phyloP scores from a whole-genome alignment of 2,797 vertebrate species.

The Pipistrellus pipistrellus region DNA sequence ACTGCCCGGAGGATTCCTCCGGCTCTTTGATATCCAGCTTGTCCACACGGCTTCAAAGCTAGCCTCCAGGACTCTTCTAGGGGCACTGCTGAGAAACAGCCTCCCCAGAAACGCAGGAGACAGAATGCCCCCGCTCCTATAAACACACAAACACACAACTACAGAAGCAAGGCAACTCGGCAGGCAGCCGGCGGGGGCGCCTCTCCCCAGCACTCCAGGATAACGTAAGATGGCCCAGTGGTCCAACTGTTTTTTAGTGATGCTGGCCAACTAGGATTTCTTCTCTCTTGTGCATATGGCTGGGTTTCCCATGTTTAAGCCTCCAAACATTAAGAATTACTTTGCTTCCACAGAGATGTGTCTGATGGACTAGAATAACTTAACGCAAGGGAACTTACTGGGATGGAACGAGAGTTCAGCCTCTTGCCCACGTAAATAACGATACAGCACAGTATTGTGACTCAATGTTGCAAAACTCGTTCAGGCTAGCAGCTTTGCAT shows the following conservation, averaged over 20 bases:
- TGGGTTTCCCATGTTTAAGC: not conserved
- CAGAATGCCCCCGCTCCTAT: conserved; percentile 78
- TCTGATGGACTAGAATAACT: conserved; percentile 74
- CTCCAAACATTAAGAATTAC: conserved; percentile 60
- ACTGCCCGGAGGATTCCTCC: conserved; percentile 90
- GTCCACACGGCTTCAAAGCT: conserved; percentile 87
- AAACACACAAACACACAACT: conserved; percentile 76
- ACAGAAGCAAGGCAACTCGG: conserved; percentile 64
- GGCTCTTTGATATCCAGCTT: conserved; percentile 90
- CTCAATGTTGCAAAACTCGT: conserved; percentile 63
- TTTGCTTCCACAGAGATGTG: conserved; percentile 61
- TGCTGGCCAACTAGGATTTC: conserved; percentile 23
- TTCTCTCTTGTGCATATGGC: not conserved
- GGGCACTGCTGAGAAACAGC: conserved; percentile 80
- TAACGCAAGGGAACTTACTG: conserved; percentile 64
- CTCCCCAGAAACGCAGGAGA: conserved; percentile 83
- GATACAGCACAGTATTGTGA: conserved; percentile 42
- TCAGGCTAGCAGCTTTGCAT: conserved; percentile 62
- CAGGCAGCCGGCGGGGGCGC: not conserved
- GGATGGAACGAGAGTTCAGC: conserved; percentile 30
- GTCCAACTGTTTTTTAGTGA: not conserved
- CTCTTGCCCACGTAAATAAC: conserved; percentile 63
- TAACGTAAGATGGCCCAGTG: not conserved
- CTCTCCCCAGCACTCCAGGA: not conserved
- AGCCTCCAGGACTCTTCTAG: conserved; percentile 81